Evolutionary conservation across 2,888 invertebrate genomes (phyloP).

Genomic region (Auanema freiburgensis): DNA sequence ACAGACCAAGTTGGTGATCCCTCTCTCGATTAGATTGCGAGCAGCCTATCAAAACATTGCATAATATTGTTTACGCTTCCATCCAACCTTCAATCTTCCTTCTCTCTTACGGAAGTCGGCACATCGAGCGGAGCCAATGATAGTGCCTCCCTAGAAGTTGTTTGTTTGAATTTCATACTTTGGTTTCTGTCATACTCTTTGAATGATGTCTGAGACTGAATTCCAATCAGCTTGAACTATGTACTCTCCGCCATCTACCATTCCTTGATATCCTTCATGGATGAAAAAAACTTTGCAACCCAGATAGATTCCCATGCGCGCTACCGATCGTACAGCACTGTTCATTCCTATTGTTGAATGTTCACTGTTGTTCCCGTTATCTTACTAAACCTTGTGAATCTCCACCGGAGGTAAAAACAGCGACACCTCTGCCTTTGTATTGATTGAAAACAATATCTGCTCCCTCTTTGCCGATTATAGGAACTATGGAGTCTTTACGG

Average conservation of each 20-base stretch:
- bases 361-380: not conserved
- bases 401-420: slow-evolving; percentile 63
- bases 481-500: slow-evolving; percentile 49
- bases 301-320: slow-evolving; percentile 96
- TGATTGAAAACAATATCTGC: slow-evolving; percentile 49
- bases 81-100: slow-evolving; percentile 77
- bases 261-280: slow-evolving; percentile 78
- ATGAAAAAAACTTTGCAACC: slow-evolving; percentile 91
- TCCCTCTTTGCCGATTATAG: slow-evolving; percentile 52
- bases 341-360: slow-evolving; percentile 82
- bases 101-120: slow-evolving; percentile 82
- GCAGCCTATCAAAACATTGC: slow-evolving; percentile 73
- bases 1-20: slow-evolving; percentile 91
- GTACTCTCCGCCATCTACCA: slow-evolving; percentile 94
- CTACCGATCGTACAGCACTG: slow-evolving; percentile 94
- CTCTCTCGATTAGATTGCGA: slow-evolving; percentile 80
- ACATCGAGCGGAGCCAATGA: slow-evolving; percentile 96
- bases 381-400: slow-evolving; percentile 57
- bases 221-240: slow-evolving; percentile 96
- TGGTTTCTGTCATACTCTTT: slow-evolving; percentile 66
- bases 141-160: slow-evolving; percentile 83
- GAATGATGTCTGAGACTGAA: slow-evolving; percentile 95
- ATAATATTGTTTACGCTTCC: not conserved
- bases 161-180: too few relatives aligned
- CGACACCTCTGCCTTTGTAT: slow-evolving; percentile 58